Evolutionary conservation across 1,140 invertebrate genomes (phyloP), one percentile per base, ranked within the genome.

Genomic region (Nixonia krombeini): DNA sequence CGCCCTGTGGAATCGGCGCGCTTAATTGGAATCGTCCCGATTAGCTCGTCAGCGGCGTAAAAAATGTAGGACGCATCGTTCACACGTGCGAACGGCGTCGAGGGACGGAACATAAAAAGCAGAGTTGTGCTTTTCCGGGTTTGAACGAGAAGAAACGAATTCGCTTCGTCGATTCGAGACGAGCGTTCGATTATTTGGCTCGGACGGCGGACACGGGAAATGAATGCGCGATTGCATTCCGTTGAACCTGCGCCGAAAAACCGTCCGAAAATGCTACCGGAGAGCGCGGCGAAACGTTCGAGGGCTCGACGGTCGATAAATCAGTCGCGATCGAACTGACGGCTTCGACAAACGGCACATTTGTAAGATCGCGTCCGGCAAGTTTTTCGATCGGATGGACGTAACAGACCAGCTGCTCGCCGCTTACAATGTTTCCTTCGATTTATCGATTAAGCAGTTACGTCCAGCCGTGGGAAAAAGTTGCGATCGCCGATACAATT

Each of bases 61-160:
- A 37, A 63, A 63, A 63, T n/a, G 35, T 63, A 35, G 59, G 49
- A 44, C 51, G n/a, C 42, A 0, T 42, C 38, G 44, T 63, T 63
- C 59, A 55, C 59, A 63, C 59, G 59, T 63, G 37, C 12, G 10
- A 37, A 37, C 12, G 15, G 4, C 15, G n/a, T n/a, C n/a, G n/a
- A n/a, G n/a, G n/a, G n/a, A n/a, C n/a, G n/a, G n/a, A n/a, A n/a
- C n/a, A n/a, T n/a, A n/a, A n/a, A n/a, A n/a, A n/a, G n/a, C n/a
- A n/a, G n/a, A n/a, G n/a, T n/a, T n/a, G n/a, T n/a, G n/a, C n/a
- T n/a, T n/a, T n/a, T n/a, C n/a, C n/a, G n/a, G n/a, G n/a, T n/a
- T n/a, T n/a, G n/a, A n/a, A n/a, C n/a, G n/a, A n/a, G n/a, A n/a
- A n/a, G n/a, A n/a, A n/a, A 10, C 35, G 10, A 10, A 12, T 12